Base-by-base conservation (phyloP, 1,140 invertebrate genomes). In the Amyelois transitella region DNA sequence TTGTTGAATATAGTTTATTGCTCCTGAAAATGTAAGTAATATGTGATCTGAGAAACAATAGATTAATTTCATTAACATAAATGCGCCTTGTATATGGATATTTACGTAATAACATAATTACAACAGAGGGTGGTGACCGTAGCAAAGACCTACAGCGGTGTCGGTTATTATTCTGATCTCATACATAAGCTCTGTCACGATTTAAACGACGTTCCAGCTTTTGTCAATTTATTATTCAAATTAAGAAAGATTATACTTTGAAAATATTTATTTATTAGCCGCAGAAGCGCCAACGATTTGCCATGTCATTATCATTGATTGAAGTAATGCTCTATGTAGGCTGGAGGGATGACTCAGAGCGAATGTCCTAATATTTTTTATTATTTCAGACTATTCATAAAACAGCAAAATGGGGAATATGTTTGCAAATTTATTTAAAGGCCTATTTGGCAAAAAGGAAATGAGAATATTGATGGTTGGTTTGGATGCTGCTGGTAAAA, bases 381-480 rank as follows among this genome's bases (percentile, higher is more conserved):
- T 69, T 89, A 81, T 90, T 91, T 82, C 82, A 88, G 81, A 79
- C 77, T 75, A 82, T 77, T 77, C 77, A 89, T 88, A 77, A 90
- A 77, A 77, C 81, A 70, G 77, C 86, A 92, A 88, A 89, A 95
- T 95, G 94, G 94, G 94, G 91, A 95, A 95, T 91, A 93, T 95
- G 90, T 94, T 95, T 89, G 92, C 93, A 81, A 94, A 94, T 89
- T 92, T 95, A 90, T 95, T 95, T 88, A 98, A 98, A 94, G 96
- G 96, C 91, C 94, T 98, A 65, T 98, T 98, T 90, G 97, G 97
- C 91, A 98, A 98, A 91, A 98, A 98, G 88, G 97, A 98, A 92
- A 98, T 98, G 96, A 95, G 97, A 91, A 98, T 98, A 93, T 92
- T 98, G 88, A 98, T 98, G 97, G 97, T 94, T 70, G 98, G 98